A percentile compares a stretch with the other conserved stretches of the same genome.
Conservation (phyloP, 2,888 invertebrate genomes). For the Metellina segmentata region DNA sequence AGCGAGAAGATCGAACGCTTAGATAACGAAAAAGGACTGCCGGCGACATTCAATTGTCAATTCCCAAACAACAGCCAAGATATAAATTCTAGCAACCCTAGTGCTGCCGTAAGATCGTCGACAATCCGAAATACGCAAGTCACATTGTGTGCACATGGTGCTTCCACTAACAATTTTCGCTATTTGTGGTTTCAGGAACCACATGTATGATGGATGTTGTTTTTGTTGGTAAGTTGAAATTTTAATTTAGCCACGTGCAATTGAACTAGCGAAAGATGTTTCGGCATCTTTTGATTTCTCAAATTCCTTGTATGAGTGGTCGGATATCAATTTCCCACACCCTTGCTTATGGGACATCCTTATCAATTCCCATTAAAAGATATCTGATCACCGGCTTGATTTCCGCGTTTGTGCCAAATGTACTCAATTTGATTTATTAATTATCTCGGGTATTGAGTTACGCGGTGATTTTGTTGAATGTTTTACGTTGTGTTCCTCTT, state of each 20-base stretch:
- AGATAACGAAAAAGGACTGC: background rate
- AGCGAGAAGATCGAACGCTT: too few species aligned
- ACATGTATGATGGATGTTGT: conserved; percentile 74
- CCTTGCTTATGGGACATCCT: conserved; percentile 35
- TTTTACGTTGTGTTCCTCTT: background rate
- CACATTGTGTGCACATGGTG: conserved; percentile 67
- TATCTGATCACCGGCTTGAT: background rate
- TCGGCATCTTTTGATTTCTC: conserved; percentile 17
- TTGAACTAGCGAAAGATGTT: background rate
- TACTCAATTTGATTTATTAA: background rate
- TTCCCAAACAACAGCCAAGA: conserved; percentile 31
- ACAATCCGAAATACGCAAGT: conserved; percentile 57
- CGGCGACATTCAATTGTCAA: background rate
- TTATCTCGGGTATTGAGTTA: background rate
- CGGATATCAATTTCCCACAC: conserved; percentile 28
- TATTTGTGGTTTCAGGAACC: conserved; percentile 67
- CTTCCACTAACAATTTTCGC: conserved; percentile 18
- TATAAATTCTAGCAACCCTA: conserved; percentile 59
- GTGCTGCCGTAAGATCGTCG: conserved; percentile 6
- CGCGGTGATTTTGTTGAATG: background rate
- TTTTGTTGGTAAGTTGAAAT: conserved; percentile 71
- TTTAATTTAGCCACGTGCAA: background rate
- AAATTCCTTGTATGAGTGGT: conserved; percentile 19
- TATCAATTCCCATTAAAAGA: conserved; percentile 37
- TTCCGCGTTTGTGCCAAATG: background rate